phyloP scores from a whole-genome alignment of 2,888 invertebrate species.

The Ophraella communa region DNA sequence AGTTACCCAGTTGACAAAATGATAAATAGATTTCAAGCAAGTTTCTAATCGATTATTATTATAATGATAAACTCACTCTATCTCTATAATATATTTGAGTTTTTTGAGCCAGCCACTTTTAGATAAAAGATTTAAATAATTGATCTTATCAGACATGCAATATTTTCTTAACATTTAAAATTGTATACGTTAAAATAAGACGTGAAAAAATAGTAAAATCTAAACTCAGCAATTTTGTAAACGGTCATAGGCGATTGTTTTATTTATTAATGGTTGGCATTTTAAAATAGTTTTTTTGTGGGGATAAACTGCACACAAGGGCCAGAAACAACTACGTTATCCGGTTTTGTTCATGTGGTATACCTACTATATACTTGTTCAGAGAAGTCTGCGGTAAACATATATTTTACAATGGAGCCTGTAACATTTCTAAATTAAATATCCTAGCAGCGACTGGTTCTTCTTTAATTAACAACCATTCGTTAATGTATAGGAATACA shows the following conservation, averaged over 20 bases:
- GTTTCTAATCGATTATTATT: constrained; percentile 48
- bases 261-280: too few species aligned
- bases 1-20: constrained; percentile 52
- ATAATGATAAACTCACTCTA: constrained; percentile 41
- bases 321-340: too few species aligned
- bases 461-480: constrained; percentile 54
- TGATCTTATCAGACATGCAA: background rate
- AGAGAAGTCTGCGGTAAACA: constrained; percentile 24
- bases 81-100: constrained; percentile 33
- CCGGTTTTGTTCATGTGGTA: background rate
- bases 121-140: background rate
- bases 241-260: too few species aligned
- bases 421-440: constrained; percentile 51
- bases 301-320: too few species aligned
- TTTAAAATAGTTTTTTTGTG: too few species aligned
- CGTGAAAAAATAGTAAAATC: too few species aligned
- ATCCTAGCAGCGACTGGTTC: constrained; percentile 49
- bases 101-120: background rate
- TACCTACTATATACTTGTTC: constrained; percentile 19
- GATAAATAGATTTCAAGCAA: constrained; percentile 51
- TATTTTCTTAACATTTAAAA: too few species aligned
- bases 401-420: constrained; percentile 40
- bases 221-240: too few species aligned
- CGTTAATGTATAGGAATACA: constrained; percentile 49
- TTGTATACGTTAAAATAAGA: too few species aligned